Percentiles rank a stretch among this genome's conserved stretches.
Evolutionary conservation across 2,888 invertebrate species (phyloP).

Genomic region (Cancer borealis): DNA sequence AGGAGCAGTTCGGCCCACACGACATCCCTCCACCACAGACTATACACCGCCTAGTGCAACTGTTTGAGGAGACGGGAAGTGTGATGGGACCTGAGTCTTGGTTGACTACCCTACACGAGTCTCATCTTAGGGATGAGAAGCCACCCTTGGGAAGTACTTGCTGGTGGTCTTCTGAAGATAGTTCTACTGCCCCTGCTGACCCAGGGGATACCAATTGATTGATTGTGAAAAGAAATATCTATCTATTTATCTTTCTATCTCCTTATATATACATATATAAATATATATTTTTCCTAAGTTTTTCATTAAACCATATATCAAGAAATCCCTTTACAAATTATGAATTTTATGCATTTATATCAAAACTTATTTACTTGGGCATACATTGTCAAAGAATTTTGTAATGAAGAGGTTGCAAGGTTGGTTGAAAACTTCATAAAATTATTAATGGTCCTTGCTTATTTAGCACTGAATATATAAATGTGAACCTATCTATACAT

Average conservation of each 20-base stretch:
- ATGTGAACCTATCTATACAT: no score
- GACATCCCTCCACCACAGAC: conserved; percentile 15
- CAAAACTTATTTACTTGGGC: no score
- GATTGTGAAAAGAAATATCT: neutral
- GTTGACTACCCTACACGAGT: neutral
- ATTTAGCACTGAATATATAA: no score
- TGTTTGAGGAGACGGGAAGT: conserved; percentile 26
- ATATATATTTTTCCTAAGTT: no score
- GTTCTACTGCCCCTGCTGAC: neutral
- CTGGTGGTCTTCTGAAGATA: neutral
- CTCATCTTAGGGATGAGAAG: neutral
- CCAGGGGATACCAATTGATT: neutral
- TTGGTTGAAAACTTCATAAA: no score
- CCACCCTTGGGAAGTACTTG: neutral
- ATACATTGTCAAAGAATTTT: no score
- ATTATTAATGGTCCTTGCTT: no score
- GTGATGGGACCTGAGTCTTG: neutral
- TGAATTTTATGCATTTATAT: no score
- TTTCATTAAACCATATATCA: no score
- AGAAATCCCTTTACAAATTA: no score
- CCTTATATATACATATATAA: neutral
- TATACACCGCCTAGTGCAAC: neutral
- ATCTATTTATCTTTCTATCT: neutral
- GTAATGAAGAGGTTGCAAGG: no score
- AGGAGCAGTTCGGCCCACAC: neutral